A percentile compares a stretch with the other conserved stretches of the same genome.
These are phyloP conservation scores for Acyrthosiphon pisum DNA, from an alignment of 1,140 invertebrate genomes.

Conservation along the genomic window DNA sequence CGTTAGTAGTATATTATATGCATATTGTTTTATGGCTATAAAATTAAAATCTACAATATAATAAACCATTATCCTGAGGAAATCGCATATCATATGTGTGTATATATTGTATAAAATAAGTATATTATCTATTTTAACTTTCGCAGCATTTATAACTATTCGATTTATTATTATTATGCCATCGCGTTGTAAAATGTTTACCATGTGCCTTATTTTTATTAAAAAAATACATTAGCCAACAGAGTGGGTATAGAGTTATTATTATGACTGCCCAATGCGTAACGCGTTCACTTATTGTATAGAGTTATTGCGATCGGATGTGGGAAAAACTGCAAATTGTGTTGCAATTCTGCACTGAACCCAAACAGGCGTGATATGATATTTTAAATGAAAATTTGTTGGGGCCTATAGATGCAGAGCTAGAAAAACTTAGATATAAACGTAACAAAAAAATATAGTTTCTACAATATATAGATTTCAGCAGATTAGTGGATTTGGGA, in stretches of 20 bases:
- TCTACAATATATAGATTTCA: neutral
- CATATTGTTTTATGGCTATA: no score
- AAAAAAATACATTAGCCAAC: slow-evolving; percentile 12
- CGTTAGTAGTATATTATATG: no score
- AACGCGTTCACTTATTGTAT: neutral
- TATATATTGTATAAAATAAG: neutral
- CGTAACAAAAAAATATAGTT: neutral
- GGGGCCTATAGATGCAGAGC: neutral
- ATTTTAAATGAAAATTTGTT: neutral
- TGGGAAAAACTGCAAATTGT: neutral
- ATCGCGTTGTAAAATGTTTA: neutral
- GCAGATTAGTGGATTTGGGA: neutral
- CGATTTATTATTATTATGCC: neutral
- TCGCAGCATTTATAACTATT: neutral
- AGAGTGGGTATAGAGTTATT: neutral
- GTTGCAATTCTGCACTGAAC: no score
- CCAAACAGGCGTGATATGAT: neutral
- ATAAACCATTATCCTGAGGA: neutral
- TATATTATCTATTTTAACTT: neutral
- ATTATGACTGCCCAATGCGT: neutral
- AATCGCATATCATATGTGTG: neutral
- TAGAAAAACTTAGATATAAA: neutral
- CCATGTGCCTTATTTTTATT: neutral
- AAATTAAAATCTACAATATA: neutral
- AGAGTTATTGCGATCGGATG: neutral